phyloP scores from a whole-genome alignment of 2,888 invertebrate species.

The Diaperis boleti region DNA sequence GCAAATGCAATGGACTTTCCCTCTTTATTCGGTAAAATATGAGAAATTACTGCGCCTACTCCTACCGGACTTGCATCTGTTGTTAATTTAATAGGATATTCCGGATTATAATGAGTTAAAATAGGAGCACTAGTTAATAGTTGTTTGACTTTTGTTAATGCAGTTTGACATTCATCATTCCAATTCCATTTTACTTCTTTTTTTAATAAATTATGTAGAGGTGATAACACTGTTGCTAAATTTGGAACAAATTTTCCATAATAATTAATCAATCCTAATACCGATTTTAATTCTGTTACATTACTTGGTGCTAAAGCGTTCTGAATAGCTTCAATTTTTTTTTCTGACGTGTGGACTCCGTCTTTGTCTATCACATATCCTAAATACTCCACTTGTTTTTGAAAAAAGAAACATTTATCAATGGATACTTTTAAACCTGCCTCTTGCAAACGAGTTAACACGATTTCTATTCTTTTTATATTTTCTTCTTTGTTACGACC shows the following conservation, averaged over 20 bases:
- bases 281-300: constrained; percentile 47
- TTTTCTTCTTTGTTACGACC: constrained; percentile 28
- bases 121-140: constrained; percentile 12
- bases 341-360: constrained; percentile 47
- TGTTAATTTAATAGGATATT: not conserved
- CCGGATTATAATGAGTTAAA: constrained; percentile 33
- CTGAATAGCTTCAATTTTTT: constrained; percentile 47
- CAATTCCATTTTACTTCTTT: constrained; percentile 36
- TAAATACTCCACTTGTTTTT: constrained; percentile 47
- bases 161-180: constrained; percentile 29
- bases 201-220: constrained; percentile 36
- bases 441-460: constrained; percentile 43
- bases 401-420: constrained; percentile 51
- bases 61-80: too few species aligned
- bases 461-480: constrained; percentile 32
- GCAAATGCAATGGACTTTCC: not conserved
- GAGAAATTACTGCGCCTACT: too few species aligned
- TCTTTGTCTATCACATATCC: constrained; percentile 48
- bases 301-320: constrained; percentile 46
- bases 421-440: constrained; percentile 40
- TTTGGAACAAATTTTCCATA: constrained; percentile 57
- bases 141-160: constrained; percentile 29
- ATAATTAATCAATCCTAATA: constrained; percentile 54
- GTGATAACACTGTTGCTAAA: constrained; percentile 42
- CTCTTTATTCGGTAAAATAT: too few species aligned